A percentile compares a stretch with the other conserved stretches of the same genome.
Evolutionary conservation across 2,113 vertebrate species (phyloP).

Genomic region (Nycticorax nycticorax): DNA sequence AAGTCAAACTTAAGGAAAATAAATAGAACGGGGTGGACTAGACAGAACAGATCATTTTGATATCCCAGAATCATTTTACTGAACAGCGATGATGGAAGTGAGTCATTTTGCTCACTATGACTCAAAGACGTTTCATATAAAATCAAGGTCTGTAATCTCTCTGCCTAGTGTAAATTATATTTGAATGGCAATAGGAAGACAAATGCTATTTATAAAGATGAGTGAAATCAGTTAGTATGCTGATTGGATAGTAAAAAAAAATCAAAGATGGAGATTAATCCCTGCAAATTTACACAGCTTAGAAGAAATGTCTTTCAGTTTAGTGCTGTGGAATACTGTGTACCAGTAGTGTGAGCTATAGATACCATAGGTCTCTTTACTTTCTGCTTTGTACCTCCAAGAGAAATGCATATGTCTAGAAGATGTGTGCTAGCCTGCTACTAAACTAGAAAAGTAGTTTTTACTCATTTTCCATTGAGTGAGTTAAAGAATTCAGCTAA

Average conservation of each 20-base stretch:
- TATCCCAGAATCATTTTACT: conserved; percentile 26
- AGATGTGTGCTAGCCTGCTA: background rate
- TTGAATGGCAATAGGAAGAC: conserved; percentile 61
- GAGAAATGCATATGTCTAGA: background rate
- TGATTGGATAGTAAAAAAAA: conserved; percentile 16
- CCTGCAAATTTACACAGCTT: conserved; percentile 12
- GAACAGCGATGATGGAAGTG: conserved; percentile 42
- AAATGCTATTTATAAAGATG: conserved; percentile 63
- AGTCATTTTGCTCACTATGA: conserved; percentile 47
- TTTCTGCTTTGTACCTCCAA: background rate
- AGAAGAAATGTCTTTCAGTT: conserved; percentile 6
- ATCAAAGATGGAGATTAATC: conserved; percentile 11
- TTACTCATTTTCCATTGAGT: background rate
- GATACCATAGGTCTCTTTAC: background rate
- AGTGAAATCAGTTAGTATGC: conserved; percentile 44
- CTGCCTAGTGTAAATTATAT: conserved; percentile 47
- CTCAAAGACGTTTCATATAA: conserved; percentile 34
- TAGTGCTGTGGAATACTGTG: background rate
- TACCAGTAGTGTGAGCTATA: background rate
- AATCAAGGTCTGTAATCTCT: conserved; percentile 57
- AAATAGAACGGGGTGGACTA: background rate
- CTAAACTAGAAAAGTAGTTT: background rate
- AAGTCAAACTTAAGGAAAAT: conserved; percentile 5
- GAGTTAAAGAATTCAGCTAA: background rate
- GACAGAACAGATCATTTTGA: conserved; percentile 45